phyloP scores from a whole-genome alignment of 1,140 invertebrate species.

The Macrostomum lignano region DNA sequence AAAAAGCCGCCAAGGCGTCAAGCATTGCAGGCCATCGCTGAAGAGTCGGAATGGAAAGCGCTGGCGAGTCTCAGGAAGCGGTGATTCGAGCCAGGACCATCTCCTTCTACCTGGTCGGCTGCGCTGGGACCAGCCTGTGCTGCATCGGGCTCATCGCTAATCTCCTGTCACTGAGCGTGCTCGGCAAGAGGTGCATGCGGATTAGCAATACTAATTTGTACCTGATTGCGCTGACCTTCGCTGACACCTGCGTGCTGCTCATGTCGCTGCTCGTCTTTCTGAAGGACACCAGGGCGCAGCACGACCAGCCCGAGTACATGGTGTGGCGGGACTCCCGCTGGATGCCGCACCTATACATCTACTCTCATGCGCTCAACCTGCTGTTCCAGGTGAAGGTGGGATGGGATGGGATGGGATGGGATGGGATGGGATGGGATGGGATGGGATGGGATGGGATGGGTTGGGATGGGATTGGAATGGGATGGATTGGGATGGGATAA shows the following conservation, averaged over 20 bases:
- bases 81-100: no score
- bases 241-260: conserved; percentile 15
- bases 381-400: conserved; percentile 3
- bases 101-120: no score
- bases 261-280: not conserved
- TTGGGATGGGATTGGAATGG: no score
- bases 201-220: conserved; percentile 19
- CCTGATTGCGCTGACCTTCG: conserved; percentile 18
- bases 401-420: no score
- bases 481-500: no score
- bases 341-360: not conserved
- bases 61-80: no score
- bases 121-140: no score
- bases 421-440: no score
- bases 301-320: not conserved
- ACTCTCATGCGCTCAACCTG: not conserved
- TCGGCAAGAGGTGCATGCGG: conserved; percentile 17
- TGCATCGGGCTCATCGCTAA: conserved; percentile 21
- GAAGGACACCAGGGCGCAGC: not conserved
- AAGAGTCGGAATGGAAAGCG: no score
- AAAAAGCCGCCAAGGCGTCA: no score
- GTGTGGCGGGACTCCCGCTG: not conserved
- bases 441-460: no score
- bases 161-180: conserved; percentile 16
- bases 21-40: no score